Evolutionary conservation across 2,888 invertebrate genomes (phyloP), one percentile per base, ranked within the genome.

Genomic region (Nomada fucata): DNA sequence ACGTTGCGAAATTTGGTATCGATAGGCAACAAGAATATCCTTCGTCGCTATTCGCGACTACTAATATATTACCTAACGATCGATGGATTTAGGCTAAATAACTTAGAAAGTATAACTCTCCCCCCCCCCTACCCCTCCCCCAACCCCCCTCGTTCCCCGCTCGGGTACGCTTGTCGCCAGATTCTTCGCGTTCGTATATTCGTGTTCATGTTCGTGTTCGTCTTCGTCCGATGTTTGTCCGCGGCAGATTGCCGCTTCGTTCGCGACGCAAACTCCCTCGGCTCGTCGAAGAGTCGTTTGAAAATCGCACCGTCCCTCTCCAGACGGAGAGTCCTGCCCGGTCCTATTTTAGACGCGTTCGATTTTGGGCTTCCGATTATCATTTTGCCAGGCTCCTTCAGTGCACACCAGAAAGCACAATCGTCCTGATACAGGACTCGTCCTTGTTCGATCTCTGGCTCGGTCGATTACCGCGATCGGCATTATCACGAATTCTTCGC

Each of bases 401-500:
- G 55, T 76, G 60, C 74, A 73, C 57, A 78, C 82, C 82, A 70
- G 82, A 74, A 81, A 81, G 64, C 70, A 59, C 70, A 42, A 73
- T 79, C 74, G 75, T 73, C 77, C 78, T 64, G 59, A 68, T 69
- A 75, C 75, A 75, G 85, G 82, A 84, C 79, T 76, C 79, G 76
- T 80, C 42, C 50, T 44, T 74, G 18, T 75, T 76, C 53, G 61
- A 80, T 75, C 64, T 71, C 82, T 67, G 81, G 81, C 67, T 82
- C 69, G 65, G 55, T 86, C 74, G 73, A 70, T 82, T 60, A 79
- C 36, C 36, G 65, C 47, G 67, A 67, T 61, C 59, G 64, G 47
- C 85, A 91, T 90, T 90, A 93, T 94, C 94, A 93, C 92, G 93
- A 92, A 68, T 90, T 91, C 83, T 92, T 94, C 15, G 87, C 88